A percentile compares a stretch with the other conserved stretches of the same genome.
Conservation (phyloP, 2,888 invertebrate species). For the Perdita meconis region DNA sequence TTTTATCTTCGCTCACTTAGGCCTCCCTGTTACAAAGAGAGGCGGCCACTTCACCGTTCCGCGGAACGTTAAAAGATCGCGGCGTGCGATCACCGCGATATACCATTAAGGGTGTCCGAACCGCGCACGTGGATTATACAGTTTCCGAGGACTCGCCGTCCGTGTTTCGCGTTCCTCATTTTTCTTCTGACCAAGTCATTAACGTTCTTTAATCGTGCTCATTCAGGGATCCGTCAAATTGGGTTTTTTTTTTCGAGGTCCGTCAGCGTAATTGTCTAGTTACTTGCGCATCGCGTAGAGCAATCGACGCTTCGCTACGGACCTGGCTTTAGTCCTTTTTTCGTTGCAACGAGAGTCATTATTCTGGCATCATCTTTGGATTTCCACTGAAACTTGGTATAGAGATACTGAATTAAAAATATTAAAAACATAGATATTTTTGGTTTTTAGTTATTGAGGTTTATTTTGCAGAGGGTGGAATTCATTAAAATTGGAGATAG, state of each 20-base stretch:
- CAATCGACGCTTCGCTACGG: no score
- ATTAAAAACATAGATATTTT: no score
- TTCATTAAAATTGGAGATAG: no score
- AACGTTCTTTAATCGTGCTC: slow-evolving; percentile 56
- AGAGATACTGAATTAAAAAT: no score
- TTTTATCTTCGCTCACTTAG: slow-evolving; percentile 65
- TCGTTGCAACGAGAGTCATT: no score
- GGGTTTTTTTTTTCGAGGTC: slow-evolving; percentile 33
- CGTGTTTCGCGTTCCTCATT: slow-evolving; percentile 51
- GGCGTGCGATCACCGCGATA: slow-evolving; percentile 68
- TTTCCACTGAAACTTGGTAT: no score
- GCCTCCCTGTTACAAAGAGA: slow-evolving; percentile 54
- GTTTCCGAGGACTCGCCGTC: slow-evolving; percentile 58
- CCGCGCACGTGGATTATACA: slow-evolving; percentile 54
- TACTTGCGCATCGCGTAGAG: not conserved
- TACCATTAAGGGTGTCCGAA: slow-evolving; percentile 67
- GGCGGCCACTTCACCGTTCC: slow-evolving; percentile 63
- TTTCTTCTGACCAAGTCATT: slow-evolving; percentile 49
- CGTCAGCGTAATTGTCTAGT: slow-evolving; percentile 37
- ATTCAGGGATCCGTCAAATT: slow-evolving; percentile 47
- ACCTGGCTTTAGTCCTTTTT: no score
- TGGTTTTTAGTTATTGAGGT: no score
- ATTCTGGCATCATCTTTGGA: no score
- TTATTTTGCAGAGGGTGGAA: no score
- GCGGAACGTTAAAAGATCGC: slow-evolving; percentile 66